Evolutionary conservation across 2,113 vertebrate species (phyloP), one percentile per base, ranked within the genome.

Genomic region (Cygnus buccinator): DNA sequence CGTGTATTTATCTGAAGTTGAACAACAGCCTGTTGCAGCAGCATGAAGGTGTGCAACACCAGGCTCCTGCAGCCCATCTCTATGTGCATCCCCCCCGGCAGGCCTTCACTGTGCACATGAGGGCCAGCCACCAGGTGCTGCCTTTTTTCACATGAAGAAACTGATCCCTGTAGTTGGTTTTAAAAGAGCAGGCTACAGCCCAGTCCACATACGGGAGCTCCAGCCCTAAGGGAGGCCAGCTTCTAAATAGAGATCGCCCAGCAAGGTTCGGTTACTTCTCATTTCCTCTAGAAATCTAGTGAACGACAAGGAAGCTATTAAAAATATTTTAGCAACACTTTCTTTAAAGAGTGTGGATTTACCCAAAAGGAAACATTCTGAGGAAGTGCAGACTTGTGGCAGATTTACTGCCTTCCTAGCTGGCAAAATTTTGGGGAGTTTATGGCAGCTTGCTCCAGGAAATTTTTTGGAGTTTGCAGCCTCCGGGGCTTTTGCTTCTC

Each of bases 41-140:
- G 33, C 8, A 26, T 20, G 35, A 43, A 54, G 26, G 44, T 39
- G 48, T 87, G 26, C 61, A 41, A 72, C 72, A 68, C 9, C 23
- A 48, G 33, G 35, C 59, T 35, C 43, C 48, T 58, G 48, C 26
- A 52, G 70, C 74, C 90, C 55, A 15, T 85, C 85, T 70, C 85
- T 93, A 66, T 1, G 37, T 79, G 76, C 87, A 89, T 96, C 79
- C 94, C 26, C 84, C 74, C 63, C 77, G 93, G 87, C 95, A 90
- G 85, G 90, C 82, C 90, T 91, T 93, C 87, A 85, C 16, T 54
- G 44, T 68, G 78, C 71, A 76, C 84, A 87, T 94, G 5, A 0
- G 71, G 91, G 87, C 82, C 87, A 80, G 82, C 91, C 71, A 70
- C 67, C 5, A 25, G 67, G 68, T 3, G 7, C 63, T 87, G 44